A percentile compares a stretch with the other conserved stretches of the same genome.
Evolutionary conservation across 2,113 vertebrate genomes (phyloP).

Genomic region (Hyla sarda): DNA sequence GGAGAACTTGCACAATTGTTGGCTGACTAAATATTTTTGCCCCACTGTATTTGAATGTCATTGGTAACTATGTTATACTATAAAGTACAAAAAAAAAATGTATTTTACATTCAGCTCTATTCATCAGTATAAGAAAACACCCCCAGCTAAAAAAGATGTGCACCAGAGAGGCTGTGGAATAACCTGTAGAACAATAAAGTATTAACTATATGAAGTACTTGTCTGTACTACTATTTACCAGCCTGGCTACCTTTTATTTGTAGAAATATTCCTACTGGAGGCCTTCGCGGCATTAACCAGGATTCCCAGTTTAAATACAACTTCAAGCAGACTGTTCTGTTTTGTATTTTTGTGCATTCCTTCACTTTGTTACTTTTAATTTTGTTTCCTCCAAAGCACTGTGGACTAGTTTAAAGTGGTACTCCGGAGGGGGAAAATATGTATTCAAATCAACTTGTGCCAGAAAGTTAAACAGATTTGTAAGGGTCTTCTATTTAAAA

Average conservation of each 20-base stretch:
- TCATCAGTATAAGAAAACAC: background rate
- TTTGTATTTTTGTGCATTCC: background rate
- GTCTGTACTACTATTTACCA: background rate
- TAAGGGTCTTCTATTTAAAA: background rate
- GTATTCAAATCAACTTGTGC: too few relatives aligned
- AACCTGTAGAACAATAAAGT: background rate
- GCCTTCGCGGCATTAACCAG: background rate
- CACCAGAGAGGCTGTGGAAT: background rate
- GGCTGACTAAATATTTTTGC: too few relatives aligned
- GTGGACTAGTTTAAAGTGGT: background rate
- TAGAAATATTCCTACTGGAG: background rate
- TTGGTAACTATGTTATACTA: too few relatives aligned
- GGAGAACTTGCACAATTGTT: too few relatives aligned
- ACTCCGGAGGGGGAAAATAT: too few relatives aligned
- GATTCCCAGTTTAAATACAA: conserved; percentile 3
- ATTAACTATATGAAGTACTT: background rate
- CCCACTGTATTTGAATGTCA: too few relatives aligned
- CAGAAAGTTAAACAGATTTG: too few relatives aligned
- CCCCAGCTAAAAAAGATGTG: background rate
- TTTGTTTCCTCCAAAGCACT: background rate
- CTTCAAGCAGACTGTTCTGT: background rate
- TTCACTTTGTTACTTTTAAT: background rate
- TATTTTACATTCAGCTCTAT: too few relatives aligned
- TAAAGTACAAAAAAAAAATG: too few relatives aligned
- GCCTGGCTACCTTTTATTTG: conserved; percentile 1